Percentiles rank a stretch among this genome's conserved stretches.
Conservation (phyloP, 2,113 vertebrate species). For the Istiophorus platypterus region DNA sequence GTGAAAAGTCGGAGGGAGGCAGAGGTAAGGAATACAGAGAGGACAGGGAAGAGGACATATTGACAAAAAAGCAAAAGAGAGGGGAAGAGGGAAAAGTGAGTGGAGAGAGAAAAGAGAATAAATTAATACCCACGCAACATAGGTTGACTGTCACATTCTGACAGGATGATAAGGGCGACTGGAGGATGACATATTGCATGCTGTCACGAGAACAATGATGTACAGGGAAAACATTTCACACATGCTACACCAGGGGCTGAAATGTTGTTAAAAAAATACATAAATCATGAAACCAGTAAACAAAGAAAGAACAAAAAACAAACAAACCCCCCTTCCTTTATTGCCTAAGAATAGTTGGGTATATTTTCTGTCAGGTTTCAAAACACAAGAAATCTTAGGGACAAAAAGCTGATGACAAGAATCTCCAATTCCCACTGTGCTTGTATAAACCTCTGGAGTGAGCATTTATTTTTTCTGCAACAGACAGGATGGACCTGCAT, state of each 20-base stretch:
- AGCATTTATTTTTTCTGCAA: neutral
- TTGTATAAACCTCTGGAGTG: neutral
- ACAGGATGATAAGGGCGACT: slow-evolving; percentile 11
- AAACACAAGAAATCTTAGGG: neutral
- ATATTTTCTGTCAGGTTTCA: neutral
- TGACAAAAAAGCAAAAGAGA: neutral
- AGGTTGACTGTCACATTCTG: neutral
- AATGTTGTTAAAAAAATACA: slow-evolving; percentile 45
- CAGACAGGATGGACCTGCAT: neutral
- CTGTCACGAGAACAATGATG: slow-evolving; percentile 45
- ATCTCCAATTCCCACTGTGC: neutral
- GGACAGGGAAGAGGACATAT: neutral
- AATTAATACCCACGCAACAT: slow-evolving; percentile 21
- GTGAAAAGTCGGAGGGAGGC: neutral
- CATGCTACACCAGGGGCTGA: slow-evolving; percentile 49
- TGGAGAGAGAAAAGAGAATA: slow-evolving; percentile 13
- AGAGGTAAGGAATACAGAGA: neutral
- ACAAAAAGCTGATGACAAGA: neutral
- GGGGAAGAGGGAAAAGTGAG: neutral
- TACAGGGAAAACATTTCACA: slow-evolving; percentile 33
- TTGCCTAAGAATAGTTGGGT: neutral
- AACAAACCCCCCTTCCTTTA: too few species aligned
- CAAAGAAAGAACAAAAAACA: neutral
- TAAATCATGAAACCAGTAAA: slow-evolving; percentile 9
- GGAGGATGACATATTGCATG: slow-evolving; percentile 53